Evolutionary conservation across 2,888 invertebrate species (phyloP), one percentile per base, ranked within the genome.

Genomic region (Cephus pulcher): DNA sequence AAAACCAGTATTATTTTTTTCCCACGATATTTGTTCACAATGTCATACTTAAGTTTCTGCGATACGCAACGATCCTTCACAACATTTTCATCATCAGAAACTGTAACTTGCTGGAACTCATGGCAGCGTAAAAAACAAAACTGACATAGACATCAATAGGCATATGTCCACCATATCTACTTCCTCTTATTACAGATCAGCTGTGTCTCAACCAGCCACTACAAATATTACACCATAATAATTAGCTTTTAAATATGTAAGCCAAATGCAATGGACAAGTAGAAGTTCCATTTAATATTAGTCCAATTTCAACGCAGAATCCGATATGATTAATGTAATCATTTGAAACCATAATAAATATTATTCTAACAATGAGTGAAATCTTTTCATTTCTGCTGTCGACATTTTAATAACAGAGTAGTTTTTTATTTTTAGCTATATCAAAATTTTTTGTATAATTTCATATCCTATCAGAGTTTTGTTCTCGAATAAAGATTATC

Each of bases 331-430:
- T 33, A 77, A 56, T 74, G 15, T 34, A 77, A 32, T 32, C 23
- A 40, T 1, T 2, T 15, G 3, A 4, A 34, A 33, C 6, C 33
- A 11, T 15, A 23, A 75, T 34, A 4, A 32, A 56, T 6, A 32
- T 73, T 75, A 35, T 75, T 30, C 1, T n/a, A 32, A 23, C 15
- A 30, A 80, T 75, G 75, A 80, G 75, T 76, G 33, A 75, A 77
- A 78, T 80, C 80, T 78, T 75, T 80, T 81, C 79, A 81, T 79
- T 79, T 56, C 69, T 70, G 35, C 69, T 76, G 34, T 40, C 37
- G 32, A 23, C 2, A 56, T 56, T 56, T 9, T 9, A 56, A 56
- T 56, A 56, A 9, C 2, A 56, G 23, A 23, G 56, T 23, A 23
- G 23, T 23, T 56, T 23, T 56, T 2, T 56, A 23, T 23, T 56